Evolutionary conservation across 2,797 vertebrate genomes (phyloP).

Genomic region (Phalloptychus januarius): DNA sequence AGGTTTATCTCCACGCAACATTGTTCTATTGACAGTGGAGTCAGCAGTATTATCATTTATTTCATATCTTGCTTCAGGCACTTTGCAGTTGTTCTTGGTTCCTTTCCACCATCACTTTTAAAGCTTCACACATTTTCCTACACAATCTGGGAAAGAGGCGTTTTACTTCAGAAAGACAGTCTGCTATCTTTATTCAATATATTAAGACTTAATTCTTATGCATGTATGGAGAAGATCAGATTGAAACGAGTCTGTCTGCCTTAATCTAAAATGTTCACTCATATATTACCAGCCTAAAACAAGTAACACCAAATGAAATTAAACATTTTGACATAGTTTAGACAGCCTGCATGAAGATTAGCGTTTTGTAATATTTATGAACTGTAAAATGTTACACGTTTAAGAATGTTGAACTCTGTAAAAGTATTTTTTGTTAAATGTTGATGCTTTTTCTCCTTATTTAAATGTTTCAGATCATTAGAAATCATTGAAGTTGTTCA

Average conservation of each 20-base stretch:
- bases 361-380: neutral
- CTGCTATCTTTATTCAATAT: neutral
- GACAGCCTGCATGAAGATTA: neutral
- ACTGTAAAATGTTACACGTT: no score
- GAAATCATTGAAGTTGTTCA: neutral
- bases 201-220: neutral
- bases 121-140: neutral
- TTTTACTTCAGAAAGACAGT: neutral
- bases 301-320: neutral
- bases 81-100: neutral
- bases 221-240: neutral
- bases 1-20: neutral
- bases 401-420: no score
- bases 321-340: no score
- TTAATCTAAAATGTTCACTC: neutral
- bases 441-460: neutral
- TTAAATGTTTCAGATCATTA: neutral
- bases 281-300: neutral
- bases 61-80: neutral
- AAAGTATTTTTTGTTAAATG: neutral
- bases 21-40: neutral
- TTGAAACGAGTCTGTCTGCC: neutral
- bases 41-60: neutral
- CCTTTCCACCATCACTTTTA: neutral
- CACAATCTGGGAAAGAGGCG: neutral